Base-by-base conservation (phyloP, 2,888 invertebrate genomes). In the Enchytraeus crypticus region DNA sequence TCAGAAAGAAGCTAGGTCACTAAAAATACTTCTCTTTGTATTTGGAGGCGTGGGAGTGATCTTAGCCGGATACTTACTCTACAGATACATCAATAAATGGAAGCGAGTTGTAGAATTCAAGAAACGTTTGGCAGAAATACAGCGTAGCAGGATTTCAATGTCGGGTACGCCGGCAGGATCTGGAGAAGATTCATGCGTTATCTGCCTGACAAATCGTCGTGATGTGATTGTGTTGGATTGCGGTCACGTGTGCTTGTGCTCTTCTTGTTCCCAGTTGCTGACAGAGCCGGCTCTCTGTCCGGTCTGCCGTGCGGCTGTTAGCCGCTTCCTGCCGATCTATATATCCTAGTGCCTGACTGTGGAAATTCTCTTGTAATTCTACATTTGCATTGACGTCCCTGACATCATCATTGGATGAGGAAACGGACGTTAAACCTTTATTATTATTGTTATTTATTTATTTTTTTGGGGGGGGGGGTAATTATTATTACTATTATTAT, bases 221-320 rank as follows among this genome's bases (percentile, higher is more conserved):
- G 90, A 92, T 85, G 86, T 90, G 46, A 88, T 92, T 70, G 79
- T 92, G 58, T 79, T 92, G 64, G 89, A 91, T 0, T 92, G 92
- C 78, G 92, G 92, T 0, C 92, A 92, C 77, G 88, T 92, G 5
- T 91, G 91, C 72, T 80, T 92, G 32, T 92, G 92, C 75, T 88
- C 88, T 76, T 89, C 91, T 76, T 92, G 92, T 76, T 84, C 85
- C 1, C 85, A 86, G 65, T 84, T 85, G 72, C 87, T 92, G 61
- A 81, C 80, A 21, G 14, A 59, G 3, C 76, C 77, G 0, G 83
- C 84, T 62, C 79, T 79, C 56, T 92, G 92, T 72, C 92, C 92
- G 0, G 84, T 92, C 33, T 92, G 92, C 78, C 82, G 91, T 68
- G 81, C 84, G 67, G 73, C 74, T 63, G 88, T 91, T 64, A 82